Percentiles rank a stretch among this genome's conserved stretches.
Conservation (phyloP, 2,888 invertebrate genomes). For the Physocephala rufipes region DNA sequence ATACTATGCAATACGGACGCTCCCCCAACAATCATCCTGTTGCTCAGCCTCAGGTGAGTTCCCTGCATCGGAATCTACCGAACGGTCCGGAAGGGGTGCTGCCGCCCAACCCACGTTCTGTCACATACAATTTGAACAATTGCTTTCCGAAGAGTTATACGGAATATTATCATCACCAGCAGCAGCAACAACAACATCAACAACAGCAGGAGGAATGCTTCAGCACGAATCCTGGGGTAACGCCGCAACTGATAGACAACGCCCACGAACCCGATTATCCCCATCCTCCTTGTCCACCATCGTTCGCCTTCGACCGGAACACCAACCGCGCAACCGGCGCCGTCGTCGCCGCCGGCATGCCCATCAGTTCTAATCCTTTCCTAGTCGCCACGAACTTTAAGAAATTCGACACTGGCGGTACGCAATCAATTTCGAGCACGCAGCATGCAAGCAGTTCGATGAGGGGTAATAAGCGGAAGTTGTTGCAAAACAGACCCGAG, state of each 20-base stretch:
- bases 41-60: conserved; percentile 25
- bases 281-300: conserved; percentile 53
- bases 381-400: conserved; percentile 60
- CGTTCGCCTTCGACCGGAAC: not conserved
- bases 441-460: conserved; percentile 47
- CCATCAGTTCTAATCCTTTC: conserved; percentile 59
- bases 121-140: conserved; percentile 62
- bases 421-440: not conserved
- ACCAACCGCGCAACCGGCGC: conserved; percentile 7
- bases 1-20: conserved; percentile 57
- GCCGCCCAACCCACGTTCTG: conserved; percentile 49
- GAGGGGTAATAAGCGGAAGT: conserved; percentile 52
- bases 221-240: conserved; percentile 48
- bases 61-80: conserved; percentile 25
- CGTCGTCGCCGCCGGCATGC: conserved; percentile 45
- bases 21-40: conserved; percentile 37
- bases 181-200: conserved; percentile 50
- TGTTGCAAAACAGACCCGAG: conserved; percentile 44
- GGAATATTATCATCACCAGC: conserved; percentile 62
- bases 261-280: conserved; percentile 59
- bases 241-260: conserved; percentile 54
- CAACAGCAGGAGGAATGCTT: conserved; percentile 33
- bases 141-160: conserved; percentile 64
- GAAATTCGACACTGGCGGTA: conserved; percentile 55
- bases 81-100: conserved; percentile 29